A percentile compares a stretch with the other conserved stretches of the same genome.
Conservation (phyloP, 2,797 vertebrate genomes). For the Nyctalus aviator region DNA sequence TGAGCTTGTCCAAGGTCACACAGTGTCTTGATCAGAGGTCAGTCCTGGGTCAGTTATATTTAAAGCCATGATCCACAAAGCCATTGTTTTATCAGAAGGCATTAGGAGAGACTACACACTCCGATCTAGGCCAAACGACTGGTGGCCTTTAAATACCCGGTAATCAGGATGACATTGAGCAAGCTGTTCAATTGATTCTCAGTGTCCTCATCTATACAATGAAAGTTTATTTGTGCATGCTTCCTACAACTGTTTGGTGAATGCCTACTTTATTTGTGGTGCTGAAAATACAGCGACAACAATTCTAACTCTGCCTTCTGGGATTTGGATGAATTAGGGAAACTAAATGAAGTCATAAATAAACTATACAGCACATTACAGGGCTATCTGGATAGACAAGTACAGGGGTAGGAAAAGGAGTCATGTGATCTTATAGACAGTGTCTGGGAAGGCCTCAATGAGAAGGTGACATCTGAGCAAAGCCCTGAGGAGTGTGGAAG, state of each 20-base stretch:
- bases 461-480: background rate
- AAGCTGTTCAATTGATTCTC: background rate
- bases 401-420: rapidly evolving
- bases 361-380: rapidly evolving
- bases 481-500: background rate
- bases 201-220: background rate
- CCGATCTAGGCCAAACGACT: background rate
- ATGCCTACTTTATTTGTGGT: background rate
- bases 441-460: background rate
- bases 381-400: background rate
- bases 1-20: background rate
- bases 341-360: background rate
- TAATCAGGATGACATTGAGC: background rate
- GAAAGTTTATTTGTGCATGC: background rate
- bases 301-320: background rate
- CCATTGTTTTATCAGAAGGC: background rate
- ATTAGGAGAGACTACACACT: background rate
- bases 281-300: background rate
- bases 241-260: background rate
- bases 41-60: too few relatives aligned
- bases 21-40: background rate
- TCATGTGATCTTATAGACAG: too few relatives aligned
- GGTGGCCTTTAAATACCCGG: background rate
- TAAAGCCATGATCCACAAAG: background rate
- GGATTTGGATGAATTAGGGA: background rate